Evolutionary conservation across 2,113 vertebrate species (phyloP).

Genomic region (Phoenicopterus ruber): DNA sequence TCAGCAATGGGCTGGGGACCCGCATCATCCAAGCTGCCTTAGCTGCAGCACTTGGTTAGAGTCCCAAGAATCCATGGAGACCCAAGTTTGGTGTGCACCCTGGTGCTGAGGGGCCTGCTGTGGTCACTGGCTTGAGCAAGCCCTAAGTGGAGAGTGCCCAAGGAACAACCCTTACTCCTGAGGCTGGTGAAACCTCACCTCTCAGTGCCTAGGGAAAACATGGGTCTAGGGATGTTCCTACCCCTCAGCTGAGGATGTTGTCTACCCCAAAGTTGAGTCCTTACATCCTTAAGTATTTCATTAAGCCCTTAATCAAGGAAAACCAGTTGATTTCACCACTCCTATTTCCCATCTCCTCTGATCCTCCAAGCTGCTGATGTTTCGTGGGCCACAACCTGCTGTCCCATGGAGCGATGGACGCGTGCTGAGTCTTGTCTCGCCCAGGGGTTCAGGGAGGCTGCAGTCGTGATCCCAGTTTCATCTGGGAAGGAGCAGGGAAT

Average conservation of each 20-base stretch:
- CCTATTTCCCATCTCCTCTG: not conserved
- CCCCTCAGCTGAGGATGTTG: not conserved
- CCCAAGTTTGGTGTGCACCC: not conserved
- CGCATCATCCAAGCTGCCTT: not conserved
- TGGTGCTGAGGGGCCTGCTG: not conserved
- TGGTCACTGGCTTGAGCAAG: not conserved
- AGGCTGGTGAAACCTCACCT: not conserved
- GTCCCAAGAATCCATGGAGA: not conserved
- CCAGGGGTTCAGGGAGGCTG: not conserved
- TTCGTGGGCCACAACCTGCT: not conserved
- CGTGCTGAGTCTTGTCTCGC: not conserved
- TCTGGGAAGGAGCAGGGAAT: not conserved
- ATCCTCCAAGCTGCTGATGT: not conserved
- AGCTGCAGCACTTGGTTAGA: not conserved
- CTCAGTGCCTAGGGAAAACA: not conserved
- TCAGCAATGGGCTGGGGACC: not conserved
- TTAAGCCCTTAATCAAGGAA: not conserved
- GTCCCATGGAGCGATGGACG: fast-evolving
- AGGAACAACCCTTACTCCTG: not conserved
- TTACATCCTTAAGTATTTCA: not conserved
- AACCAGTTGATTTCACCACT: not conserved
- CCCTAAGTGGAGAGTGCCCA: not conserved
- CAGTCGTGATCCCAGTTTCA: not conserved
- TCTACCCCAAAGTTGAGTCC: not conserved
- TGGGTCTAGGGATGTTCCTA: not conserved